Evolutionary conservation across 2,113 vertebrate genomes (phyloP), one percentile per base, ranked within the genome.

Genomic region (Silurus meridionalis): DNA sequence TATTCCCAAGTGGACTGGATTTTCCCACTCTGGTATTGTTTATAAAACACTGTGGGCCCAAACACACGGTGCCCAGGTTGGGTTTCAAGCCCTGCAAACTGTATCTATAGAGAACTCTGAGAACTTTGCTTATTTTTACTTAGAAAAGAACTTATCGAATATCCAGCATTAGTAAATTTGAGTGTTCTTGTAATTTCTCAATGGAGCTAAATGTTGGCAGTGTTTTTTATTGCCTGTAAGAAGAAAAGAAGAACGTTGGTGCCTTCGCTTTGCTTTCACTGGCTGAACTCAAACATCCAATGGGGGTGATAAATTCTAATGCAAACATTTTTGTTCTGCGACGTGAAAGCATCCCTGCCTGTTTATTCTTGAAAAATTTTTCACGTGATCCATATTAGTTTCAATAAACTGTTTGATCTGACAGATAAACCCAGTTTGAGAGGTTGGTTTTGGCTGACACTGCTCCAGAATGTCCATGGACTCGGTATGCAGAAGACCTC

Each of bases 21-120:
- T 86, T 89, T 87, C 81, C 63, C 81, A 71, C 84, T 55, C 57
- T 63, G 67, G 69, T 83, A 85, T 72, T 87, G 83, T 82, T 87
- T 87, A 89, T 89, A 89, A 86, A 89, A 89, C 67, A 83, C 81
- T 85, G 53, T 75, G 60, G 69, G 60, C 83, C 37, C 63, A 71
- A 74, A 86, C 37, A 83, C 82, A 85, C 72, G 14, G 17, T 80
- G 53, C 21, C 37, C 83, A 87, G 86, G 72, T 85, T 87, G 61
- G 71, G 74, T 87, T 87, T 85, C 58, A 79, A 57, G 19, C 75
- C 60, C 11, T 86, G 61, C 80, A 75, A 64, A 85, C 80, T 57
- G 25, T 85, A 66, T 52, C 53, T 15, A 55, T 81, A 58, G 21
- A 82, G 83, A 77, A 87, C 66, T 23, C 46, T 71, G 13, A 77